Evolutionary conservation across 2,888 invertebrate genomes (phyloP), one percentile per base, ranked within the genome.

Genomic region (Himalopsyche japonica): DNA sequence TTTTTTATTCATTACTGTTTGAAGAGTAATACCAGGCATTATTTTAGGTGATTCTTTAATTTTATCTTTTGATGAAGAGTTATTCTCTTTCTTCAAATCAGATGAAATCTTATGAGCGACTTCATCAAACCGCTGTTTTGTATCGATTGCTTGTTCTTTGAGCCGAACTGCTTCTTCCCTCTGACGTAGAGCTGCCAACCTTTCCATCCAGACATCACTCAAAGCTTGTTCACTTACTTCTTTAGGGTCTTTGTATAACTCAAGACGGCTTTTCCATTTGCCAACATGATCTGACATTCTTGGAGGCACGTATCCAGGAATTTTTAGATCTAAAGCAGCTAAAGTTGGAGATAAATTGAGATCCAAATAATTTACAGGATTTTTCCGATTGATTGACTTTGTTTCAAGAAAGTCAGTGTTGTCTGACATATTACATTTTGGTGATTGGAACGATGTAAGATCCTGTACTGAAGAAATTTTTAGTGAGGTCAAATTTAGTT

Each of bases 201-300:
- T 91, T 79, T 93, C 90, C 90, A 94, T 90, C 93, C 94, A 94
- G 86, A 93, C 93, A 76, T 92, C 90, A 86, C 92, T 93, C 24
- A 94, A 90, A 70, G 93, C 92, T 34, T 93, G 91, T 86, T 93
- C 92, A 8, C 93, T 93, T 7, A 94, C 91, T 87, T 90, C 90
- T 86, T 93, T 91, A 3, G 94, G 93, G 80, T 89, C 89, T 82
- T 88, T 90, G 76, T 90, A 89, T 24, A 88, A 88, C 27, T 89
- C 89, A 64, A 90, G 8, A 48, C 87, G 83, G 78, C 87, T 87
- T 27, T 79, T 83, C 89, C 88, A 80, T 89, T 89, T 87, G 88
- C 89, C 84, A 89, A 89, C 3, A 91, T 91, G 83, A 88, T 91
- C 82, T 90, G 90, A 87, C 90, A 89, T 57, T 91, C 89, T 87